Evolutionary conservation across 2,888 invertebrate genomes (phyloP).

Genomic region (Notodonta ziczac): DNA sequence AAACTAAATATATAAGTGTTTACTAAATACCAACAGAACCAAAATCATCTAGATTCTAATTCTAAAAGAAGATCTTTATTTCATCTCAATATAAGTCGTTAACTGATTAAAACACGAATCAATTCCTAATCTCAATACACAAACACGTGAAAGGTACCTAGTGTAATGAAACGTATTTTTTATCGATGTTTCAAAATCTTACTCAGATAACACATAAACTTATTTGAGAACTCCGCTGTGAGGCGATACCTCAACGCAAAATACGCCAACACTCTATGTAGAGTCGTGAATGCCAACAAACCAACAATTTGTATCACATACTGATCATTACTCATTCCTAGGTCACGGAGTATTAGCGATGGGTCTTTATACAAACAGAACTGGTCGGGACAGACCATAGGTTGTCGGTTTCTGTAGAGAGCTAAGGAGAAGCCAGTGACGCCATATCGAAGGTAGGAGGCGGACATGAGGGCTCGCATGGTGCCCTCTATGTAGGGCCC

Average conservation of each 20-base stretch:
- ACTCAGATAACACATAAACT: conserved; percentile 80
- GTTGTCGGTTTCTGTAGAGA: conserved; percentile 84
- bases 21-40: no score
- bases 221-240: conserved; percentile 82
- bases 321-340: conserved; percentile 84
- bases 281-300: conserved; percentile 81
- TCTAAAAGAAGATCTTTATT: no score
- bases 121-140: no score
- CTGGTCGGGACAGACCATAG: conserved; percentile 85
- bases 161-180: conserved; percentile 7
- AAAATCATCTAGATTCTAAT: no score
- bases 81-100: no score
- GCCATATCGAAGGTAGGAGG: conserved; percentile 88
- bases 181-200: conserved; percentile 83
- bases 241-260: conserved; percentile 84
- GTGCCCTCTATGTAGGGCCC: conserved; percentile 78
- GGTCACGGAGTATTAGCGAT: conserved; percentile 85
- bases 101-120: no score
- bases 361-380: conserved; percentile 85
- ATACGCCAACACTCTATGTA: conserved; percentile 82
- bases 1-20: neutral
- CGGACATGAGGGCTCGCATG: conserved; percentile 83
- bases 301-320: conserved; percentile 84
- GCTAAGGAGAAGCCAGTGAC: conserved; percentile 86
- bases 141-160: no score